Evolutionary conservation across 2,797 vertebrate genomes (phyloP), one percentile per base, ranked within the genome.

Genomic region (Phataginus tricuspis): DNA sequence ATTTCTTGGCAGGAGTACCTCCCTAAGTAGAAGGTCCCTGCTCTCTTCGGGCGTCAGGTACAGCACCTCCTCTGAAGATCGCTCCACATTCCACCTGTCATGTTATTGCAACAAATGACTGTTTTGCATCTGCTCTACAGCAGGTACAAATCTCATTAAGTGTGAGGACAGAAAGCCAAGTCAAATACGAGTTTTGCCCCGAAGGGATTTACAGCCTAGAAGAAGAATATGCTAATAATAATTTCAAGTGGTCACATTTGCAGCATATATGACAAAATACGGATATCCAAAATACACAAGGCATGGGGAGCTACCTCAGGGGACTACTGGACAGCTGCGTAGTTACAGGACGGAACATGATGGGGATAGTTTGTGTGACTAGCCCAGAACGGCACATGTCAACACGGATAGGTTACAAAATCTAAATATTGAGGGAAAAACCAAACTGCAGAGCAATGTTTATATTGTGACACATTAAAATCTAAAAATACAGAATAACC

Each of bases 271-370:
- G 45, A 91, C 42, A 51, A 77, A 88, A 42, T 8, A 25, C 1
- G 12, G 64, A 14, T 14, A 29, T 13, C 51, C 25, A n/a, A 69
- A 19, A 84, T 37, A 80, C 8, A 16, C 45, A 59, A 39, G 27
- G n/a, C 71, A 10, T 16, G 10, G n/a, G 68, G 18, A 75, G 16
- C 11, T 4, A 11, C 9, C 3, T 77, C 23, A 4, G 10, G 4
- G 34, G 21, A 69, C 12, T 4, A 37, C 0, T 31, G 10, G 61
- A 31, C 0, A 1, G 9, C 0, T 7, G 31, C 8, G 1, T 27
- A 19, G 23, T 61, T 66, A 16, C 1, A 8, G 29, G n/a, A 18
- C 3, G 34, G 63, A 59, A 69, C 3, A 19, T 12, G 5, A 18
- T 0, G 21, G 61, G 19, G 34, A 11, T 23, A 37, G 16, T n/a